phyloP scores from a whole-genome alignment of 2,888 invertebrate species.

The Abrostola triplasia region DNA sequence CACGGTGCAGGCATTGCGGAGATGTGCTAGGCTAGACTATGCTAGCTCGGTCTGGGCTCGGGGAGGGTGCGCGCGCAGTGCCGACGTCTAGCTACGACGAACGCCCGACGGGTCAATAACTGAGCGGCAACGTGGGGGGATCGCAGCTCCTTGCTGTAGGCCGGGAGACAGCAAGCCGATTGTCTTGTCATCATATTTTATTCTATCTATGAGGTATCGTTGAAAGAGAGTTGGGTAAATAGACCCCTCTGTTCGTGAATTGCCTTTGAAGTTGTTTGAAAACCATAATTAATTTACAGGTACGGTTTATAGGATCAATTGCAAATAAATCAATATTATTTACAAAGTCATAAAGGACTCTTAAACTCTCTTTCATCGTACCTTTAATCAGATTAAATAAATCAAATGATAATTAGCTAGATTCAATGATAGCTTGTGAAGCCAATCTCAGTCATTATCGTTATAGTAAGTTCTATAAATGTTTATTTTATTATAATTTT shows the following conservation, averaged over 20 bases:
- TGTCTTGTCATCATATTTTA: neutral
- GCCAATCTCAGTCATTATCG: too few species aligned
- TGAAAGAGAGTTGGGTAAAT: neutral
- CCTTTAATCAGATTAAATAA: too few species aligned
- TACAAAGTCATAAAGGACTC: too few species aligned
- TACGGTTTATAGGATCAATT: neutral
- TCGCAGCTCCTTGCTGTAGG: conserved; percentile 61
- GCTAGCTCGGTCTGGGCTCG: conserved; percentile 56
- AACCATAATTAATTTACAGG: neutral
- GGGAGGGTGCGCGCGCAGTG: conserved; percentile 73
- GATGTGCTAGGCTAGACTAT: conserved; percentile 62
- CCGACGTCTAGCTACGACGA: conserved; percentile 55
- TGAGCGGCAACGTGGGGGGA: conserved; percentile 78
- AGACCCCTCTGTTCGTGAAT: neutral
- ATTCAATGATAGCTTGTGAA: too few species aligned
- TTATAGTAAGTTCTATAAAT: too few species aligned
- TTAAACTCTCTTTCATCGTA: too few species aligned
- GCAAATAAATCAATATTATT: too few species aligned
- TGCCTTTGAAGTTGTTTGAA: neutral
- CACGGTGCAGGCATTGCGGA: conserved; percentile 81
- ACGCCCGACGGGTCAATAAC: conserved; percentile 82
- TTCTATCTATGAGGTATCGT: neutral
- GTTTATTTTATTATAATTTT: too few species aligned
- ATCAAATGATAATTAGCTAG: too few species aligned
- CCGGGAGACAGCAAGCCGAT: conserved; percentile 36